Percentiles rank a stretch among this genome's conserved stretches.
Conservation (phyloP, 2,113 vertebrate species). For the Anseranas semipalmata region DNA sequence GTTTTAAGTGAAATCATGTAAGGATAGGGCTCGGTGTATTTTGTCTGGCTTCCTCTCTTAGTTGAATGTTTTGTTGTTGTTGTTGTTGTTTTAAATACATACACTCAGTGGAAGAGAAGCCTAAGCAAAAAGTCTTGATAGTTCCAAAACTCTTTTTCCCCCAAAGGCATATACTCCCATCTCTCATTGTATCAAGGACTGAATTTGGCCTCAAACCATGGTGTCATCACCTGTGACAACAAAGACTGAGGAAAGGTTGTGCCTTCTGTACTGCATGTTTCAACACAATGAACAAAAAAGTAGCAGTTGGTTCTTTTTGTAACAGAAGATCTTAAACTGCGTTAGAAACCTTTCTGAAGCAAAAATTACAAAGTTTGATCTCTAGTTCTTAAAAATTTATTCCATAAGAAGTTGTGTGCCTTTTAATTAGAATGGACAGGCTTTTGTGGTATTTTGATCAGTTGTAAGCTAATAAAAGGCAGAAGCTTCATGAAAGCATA, state of each 20-base stretch:
- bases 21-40: not conserved
- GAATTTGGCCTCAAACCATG: not conserved
- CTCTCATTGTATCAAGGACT: not conserved
- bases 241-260: not conserved
- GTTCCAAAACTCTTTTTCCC: not conserved
- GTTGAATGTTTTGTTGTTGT: not conserved
- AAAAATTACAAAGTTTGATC: constrained; percentile 32
- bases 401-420: constrained; percentile 15
- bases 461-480: constrained; percentile 45
- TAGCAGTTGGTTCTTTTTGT: not conserved
- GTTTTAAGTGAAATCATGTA: not conserved
- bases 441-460: constrained; percentile 58
- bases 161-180: not conserved
- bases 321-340: not conserved
- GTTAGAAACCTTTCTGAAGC: constrained; percentile 20
- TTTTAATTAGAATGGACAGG: constrained; percentile 57
- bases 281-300: constrained; percentile 23
- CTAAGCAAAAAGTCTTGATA: constrained; percentile 4
- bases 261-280: not conserved
- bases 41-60: not conserved
- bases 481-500: constrained; percentile 34
- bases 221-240: constrained; percentile 34
- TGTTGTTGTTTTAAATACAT: not conserved
- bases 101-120: not conserved
- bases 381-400: constrained; percentile 3